These are phyloP conservation scores for Lepidocyrtoides sp. DNA, from an alignment of 2,888 invertebrate genomes.

Conservation along the genomic window DNA sequence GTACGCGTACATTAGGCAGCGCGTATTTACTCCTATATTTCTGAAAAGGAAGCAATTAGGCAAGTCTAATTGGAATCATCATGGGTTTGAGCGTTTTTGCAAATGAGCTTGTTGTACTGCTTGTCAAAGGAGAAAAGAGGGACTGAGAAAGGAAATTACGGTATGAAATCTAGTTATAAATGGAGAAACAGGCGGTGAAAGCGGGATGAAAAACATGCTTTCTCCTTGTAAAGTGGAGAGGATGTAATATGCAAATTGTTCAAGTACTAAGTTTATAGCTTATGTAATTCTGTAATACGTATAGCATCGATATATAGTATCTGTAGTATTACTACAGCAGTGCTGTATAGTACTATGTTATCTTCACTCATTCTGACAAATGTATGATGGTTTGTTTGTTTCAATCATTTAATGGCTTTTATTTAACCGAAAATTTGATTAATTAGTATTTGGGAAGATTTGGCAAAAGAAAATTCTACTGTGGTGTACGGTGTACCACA, in stretches of 20 bases:
- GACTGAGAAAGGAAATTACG: constrained; percentile 37
- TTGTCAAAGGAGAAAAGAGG: constrained; percentile 65
- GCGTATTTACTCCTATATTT: constrained; percentile 18
- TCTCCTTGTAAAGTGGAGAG: background rate
- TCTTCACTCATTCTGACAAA: background rate
- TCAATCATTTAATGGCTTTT: constrained; percentile 45
- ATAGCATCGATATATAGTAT: no score
- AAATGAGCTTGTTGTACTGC: constrained; percentile 77
- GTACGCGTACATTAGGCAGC: background rate
- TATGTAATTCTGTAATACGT: no score
- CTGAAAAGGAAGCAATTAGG: constrained; percentile 82
- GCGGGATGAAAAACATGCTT: constrained; percentile 23
- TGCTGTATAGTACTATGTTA: no score
- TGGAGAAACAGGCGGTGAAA: background rate
- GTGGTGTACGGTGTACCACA: background rate
- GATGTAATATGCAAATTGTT: no score
- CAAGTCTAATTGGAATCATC: constrained; percentile 78
- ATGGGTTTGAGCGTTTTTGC: constrained; percentile 78
- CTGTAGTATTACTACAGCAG: no score
- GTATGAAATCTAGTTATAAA: constrained; percentile 19
- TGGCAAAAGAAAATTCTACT: constrained; percentile 49
- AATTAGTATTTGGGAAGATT: constrained; percentile 67
- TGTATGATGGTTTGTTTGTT: constrained; percentile 1
- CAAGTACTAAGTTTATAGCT: no score
- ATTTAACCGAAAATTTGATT: constrained; percentile 72